phyloP scores from a whole-genome alignment of 2,797 vertebrate species.

The Okamejei kenojei region DNA sequence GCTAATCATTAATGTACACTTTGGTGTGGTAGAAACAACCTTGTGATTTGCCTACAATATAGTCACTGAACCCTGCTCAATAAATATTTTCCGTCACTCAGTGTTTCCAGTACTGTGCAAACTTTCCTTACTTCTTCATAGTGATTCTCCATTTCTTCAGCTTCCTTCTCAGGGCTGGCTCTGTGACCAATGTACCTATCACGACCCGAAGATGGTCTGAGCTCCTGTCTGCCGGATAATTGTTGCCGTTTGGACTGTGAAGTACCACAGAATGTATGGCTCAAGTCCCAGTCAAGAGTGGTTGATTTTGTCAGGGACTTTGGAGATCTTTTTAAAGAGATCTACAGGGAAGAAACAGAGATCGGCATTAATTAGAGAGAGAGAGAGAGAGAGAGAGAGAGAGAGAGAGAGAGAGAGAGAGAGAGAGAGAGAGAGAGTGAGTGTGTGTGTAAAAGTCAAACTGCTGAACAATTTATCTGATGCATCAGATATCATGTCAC shows the following conservation, averaged over 20 bases:
- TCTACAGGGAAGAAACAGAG: conserved; percentile 51
- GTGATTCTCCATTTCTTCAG: conserved; percentile 53
- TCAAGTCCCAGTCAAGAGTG: conserved; percentile 55
- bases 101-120: not conserved
- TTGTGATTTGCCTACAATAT: not conserved
- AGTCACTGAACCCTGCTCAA: not conserved
- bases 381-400: too few species aligned
- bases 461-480: too few species aligned
- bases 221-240: conserved; percentile 44
- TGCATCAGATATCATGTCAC: not conserved
- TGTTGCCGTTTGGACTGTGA: conserved; percentile 50
- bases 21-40: not conserved
- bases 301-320: conserved; percentile 53
- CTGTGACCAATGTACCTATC: conserved; percentile 50
- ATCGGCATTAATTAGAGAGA: not conserved
- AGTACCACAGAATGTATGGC: conserved; percentile 53
- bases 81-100: not conserved
- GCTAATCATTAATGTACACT: conserved; percentile 6
- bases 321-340: conserved; percentile 54
- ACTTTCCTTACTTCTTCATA: conserved; percentile 55
- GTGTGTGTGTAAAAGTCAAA: too few species aligned
- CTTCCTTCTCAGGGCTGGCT: conserved; percentile 55
- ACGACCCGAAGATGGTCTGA: conserved; percentile 50
- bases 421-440: too few species aligned
- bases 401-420: too few species aligned